These are phyloP conservation scores for Drosophila kuntzei DNA, from an alignment of 2,888 invertebrate genomes.

Conservation along the genomic window DNA sequence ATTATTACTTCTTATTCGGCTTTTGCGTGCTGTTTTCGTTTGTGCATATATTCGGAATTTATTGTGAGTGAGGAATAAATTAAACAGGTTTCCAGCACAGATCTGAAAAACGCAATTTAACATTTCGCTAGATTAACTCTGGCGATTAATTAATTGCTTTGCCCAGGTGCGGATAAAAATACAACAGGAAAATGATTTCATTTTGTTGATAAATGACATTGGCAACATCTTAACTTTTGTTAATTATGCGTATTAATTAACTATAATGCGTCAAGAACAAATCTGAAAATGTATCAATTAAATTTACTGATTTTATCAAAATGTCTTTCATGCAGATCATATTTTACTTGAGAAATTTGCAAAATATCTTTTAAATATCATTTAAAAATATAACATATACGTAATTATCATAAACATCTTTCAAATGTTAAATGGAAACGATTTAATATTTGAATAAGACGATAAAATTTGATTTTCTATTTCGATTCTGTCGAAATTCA, in stretches of 20 bases:
- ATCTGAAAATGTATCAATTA: not conserved
- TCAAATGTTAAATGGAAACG: not conserved
- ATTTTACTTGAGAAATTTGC: not conserved
- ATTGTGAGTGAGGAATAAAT: constrained; percentile 75
- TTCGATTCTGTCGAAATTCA: constrained; percentile 23
- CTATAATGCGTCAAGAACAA: not conserved
- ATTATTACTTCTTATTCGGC: constrained; percentile 73
- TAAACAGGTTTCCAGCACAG: constrained; percentile 58
- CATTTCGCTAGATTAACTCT: constrained; percentile 24
- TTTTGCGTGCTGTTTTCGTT: constrained; percentile 60
- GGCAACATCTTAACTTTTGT: not conserved
- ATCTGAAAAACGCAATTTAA: constrained; percentile 35
- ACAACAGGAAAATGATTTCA: constrained; percentile 3
- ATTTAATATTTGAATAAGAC: not conserved
- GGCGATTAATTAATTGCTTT: constrained; percentile 53
- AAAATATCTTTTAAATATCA: not conserved
- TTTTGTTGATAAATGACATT: constrained; percentile 28
- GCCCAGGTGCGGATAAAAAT: constrained; percentile 35
- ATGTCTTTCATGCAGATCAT: not conserved
- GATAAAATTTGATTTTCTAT: constrained; percentile 18
- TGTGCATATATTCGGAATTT: constrained; percentile 48
- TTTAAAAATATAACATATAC: not conserved
- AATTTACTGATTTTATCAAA: constrained; percentile 1
- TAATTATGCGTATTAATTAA: constrained; percentile 5
- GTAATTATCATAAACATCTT: not conserved